Conservation (phyloP, 2,888 invertebrate species). For the Eustalomyia histrio region DNA sequence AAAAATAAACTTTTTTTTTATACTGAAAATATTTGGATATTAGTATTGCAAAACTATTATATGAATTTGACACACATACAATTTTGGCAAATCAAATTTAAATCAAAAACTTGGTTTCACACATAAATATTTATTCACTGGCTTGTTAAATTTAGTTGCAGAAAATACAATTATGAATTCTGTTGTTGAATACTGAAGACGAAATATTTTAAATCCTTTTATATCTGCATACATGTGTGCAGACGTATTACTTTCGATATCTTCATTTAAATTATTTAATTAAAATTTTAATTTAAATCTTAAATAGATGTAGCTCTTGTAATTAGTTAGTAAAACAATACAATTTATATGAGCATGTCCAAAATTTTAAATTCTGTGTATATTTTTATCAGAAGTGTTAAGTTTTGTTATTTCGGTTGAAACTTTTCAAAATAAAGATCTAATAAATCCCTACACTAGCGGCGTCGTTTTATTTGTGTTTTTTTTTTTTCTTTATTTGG, state of each 20-base stretch:
- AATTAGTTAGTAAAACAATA: slow-evolving; percentile 24
- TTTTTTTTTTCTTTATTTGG: too few relatives aligned
- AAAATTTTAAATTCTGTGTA: too few relatives aligned
- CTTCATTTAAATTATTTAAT: not conserved
- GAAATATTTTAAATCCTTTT: not conserved
- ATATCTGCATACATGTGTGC: too few relatives aligned
- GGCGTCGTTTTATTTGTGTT: too few relatives aligned
- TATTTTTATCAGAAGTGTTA: too few relatives aligned
- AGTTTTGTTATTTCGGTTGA: too few relatives aligned
- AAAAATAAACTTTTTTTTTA: slow-evolving; percentile 6
- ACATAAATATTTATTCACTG: not conserved
- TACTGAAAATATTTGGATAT: slow-evolving; percentile 9
- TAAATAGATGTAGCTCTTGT: not conserved
- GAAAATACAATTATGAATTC: not conserved
- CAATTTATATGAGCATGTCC: slow-evolving; percentile 9
- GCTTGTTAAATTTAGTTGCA: not conserved
- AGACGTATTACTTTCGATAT: not conserved
- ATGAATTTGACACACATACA: not conserved
- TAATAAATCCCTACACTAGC: too few relatives aligned
- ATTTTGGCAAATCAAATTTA: slow-evolving; percentile 2
- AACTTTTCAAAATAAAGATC: too few relatives aligned
- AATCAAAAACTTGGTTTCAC: not conserved
- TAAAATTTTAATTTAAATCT: not conserved
- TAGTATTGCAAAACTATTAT: not conserved
- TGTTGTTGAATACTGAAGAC: not conserved